Evolutionary conservation across 2,888 invertebrate species (phyloP), one percentile per base, ranked within the genome.

Genomic region (Lasioglossum pauxillum): DNA sequence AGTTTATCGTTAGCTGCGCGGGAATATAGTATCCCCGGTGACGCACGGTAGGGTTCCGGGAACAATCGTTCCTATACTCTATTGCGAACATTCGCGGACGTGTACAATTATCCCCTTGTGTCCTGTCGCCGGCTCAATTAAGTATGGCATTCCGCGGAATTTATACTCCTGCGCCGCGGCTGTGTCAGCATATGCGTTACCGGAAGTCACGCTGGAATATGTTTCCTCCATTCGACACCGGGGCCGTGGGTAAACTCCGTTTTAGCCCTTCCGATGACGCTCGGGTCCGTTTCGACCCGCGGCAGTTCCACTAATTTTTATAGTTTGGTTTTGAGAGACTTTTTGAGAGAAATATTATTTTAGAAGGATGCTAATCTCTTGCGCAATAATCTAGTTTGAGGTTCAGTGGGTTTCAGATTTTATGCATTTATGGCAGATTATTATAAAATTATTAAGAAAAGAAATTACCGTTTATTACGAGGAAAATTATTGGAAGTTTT

Each of bases 51-150:
- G 77, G 86, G 74, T 89, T 90, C 89, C 88, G 84, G 89, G 88
- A 90, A 90, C 90, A 90, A 90, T 90, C 90, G 89, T 86, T 85
- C 80, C 86, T 86, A 69, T 88, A 83, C 86, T 84, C 83, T 89
- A 89, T 88, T 79, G 90, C 89, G 81, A 88, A 89, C 89, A 88
- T 80, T 84, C 85, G 86, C 88, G 83, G 86, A 90, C 85, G 89
- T 86, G 84, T 89, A 88, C 90, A 90, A 90, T 90, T 90, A 90
- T 90, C 88, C 86, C 87, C 86, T 41, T 81, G 86, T 78, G 85
- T 46, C 83, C 81, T 82, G 87, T 82, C 87, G 74, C 80, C 83
- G 84, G 84, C 84, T 90, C 89, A 89, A 90, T 90, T 90, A 90
- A 90, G 75, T 86, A 86, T 88, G 83, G 85, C 83, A 71, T 85